Conservation (phyloP, 1,140 invertebrate genomes). For the Aphaenogaster floridana region DNA sequence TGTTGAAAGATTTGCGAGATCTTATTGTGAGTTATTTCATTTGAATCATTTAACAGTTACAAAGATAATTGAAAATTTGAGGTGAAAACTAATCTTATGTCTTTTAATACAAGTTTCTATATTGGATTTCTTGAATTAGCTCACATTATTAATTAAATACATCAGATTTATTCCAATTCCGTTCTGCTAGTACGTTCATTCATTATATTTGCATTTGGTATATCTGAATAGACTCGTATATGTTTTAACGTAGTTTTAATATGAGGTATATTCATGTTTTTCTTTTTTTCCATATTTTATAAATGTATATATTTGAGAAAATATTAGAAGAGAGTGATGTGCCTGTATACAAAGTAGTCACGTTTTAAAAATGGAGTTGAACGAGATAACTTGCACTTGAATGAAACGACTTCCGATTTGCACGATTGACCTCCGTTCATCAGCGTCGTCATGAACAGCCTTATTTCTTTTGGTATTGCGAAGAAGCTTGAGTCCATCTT, state of each 20-base stretch:
- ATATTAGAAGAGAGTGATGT: neutral
- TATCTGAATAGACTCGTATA: neutral
- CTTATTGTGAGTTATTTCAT: conserved; percentile 13
- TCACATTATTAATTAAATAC: neutral
- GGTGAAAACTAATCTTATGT: neutral
- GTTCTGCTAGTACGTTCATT: neutral
- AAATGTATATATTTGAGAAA: neutral
- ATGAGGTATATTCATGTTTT: conserved; percentile 2
- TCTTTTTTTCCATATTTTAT: conserved; percentile 21
- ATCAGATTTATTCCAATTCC: neutral
- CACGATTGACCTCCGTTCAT: neutral
- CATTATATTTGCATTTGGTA: neutral
- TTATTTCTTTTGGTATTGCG: neutral
- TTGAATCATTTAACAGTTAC: neutral
- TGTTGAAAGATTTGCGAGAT: neutral
- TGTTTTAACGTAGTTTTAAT: neutral
- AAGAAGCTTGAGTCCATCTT: neutral
- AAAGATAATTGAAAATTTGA: neutral
- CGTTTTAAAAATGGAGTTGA: neutral
- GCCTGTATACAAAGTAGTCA: neutral
- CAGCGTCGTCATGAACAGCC: neutral
- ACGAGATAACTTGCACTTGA: neutral
- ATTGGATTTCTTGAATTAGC: neutral
- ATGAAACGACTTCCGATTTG: neutral
- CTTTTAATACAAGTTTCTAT: neutral